Base-by-base conservation (phyloP, 2,113 vertebrate species). In the Thunnus thynnus region DNA sequence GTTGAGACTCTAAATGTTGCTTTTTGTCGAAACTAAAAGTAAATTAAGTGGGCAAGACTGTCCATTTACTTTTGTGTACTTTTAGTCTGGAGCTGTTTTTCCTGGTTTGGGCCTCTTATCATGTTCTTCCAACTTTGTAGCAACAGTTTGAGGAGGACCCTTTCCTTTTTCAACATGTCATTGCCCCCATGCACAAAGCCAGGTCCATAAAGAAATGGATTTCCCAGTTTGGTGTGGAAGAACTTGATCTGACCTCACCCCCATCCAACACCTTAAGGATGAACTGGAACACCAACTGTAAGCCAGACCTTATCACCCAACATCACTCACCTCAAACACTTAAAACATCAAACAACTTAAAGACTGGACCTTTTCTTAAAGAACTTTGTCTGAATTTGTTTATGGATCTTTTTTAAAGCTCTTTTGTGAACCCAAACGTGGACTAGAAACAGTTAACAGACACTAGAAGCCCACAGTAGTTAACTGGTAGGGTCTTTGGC, bases 401-500 rank as follows among this genome's bases (percentile, higher is more conserved):
- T 8, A 36, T 36, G 36, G 36, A 36, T 36, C 8, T 36, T 36
- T 36, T 36, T 36, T 36, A 8, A 7, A 36, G 8, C 5, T 36
- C 27, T 30, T 30, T 2, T 30, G 27, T 30, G 0, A 30, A 30
- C 3, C 2, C 27, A 30, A 30, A 30, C 27, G 6, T 7, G 36
- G 36, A 7, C 36, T 6, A 36, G 3, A 36, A 9, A 36, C 36
- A 36, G 36, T 50, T 61, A 55, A 54, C 60, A 54, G 8, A 10
- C 16, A 50, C 5, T 30, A 55, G 25, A 18, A 10, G 4, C 14
- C 27, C 55, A 48, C 22, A 2, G 41, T 5, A 4, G 27, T 16
- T 18, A 47, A 46, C 61, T 63, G 25, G 9, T 5, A 17, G 55
- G 78, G 78, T 18, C 68, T 69, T 56, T 13, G 18, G 54, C 13